A percentile compares a stretch with the other conserved stretches of the same genome.
phyloP scores from a whole-genome alignment of 2,113 vertebrate genomes.

The Dunckerocampus dactyliophorus region DNA sequence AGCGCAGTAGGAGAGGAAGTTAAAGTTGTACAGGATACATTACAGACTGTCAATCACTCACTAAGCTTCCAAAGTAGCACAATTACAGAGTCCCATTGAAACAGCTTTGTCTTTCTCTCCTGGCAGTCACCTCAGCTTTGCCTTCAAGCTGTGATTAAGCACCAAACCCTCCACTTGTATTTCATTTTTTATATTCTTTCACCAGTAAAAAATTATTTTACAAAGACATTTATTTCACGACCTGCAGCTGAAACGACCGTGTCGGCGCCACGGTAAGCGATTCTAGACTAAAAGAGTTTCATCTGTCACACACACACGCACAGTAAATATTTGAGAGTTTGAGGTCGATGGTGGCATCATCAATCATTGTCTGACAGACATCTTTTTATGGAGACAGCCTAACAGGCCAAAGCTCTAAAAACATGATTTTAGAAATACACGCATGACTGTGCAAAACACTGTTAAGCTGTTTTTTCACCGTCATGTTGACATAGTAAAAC shows the following conservation, averaged over 20 bases:
- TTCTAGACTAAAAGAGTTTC: conserved; percentile 18
- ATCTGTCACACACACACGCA: conserved; percentile 15
- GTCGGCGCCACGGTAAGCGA: background rate
- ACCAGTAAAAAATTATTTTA: conserved; percentile 6
- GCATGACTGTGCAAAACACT: too few species aligned
- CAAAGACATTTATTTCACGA: conserved; percentile 13
- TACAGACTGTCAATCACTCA: background rate
- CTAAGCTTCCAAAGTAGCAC: background rate
- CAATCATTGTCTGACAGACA: background rate
- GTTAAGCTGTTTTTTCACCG: too few species aligned
- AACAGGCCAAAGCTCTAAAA: background rate
- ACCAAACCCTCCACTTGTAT: conserved; percentile 7
- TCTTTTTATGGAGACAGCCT: background rate
- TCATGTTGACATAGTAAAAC: too few species aligned
- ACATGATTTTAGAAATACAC: background rate
- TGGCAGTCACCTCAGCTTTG: conserved; percentile 2
- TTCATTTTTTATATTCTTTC: background rate
- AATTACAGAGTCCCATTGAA: background rate
- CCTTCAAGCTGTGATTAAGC: conserved; percentile 3
- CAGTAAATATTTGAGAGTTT: conserved; percentile 15
- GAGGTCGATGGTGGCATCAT: background rate
- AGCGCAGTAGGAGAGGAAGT: background rate
- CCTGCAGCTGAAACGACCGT: conserved; percentile 4
- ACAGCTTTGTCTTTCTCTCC: conserved; percentile 2
- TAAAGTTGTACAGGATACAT: background rate